Evolutionary conservation across 37 sponge, comb jelly and placozoan genomes (phyloP), one percentile per base, ranked within the genome.

Genomic region (Theonella swinhoei): DNA sequence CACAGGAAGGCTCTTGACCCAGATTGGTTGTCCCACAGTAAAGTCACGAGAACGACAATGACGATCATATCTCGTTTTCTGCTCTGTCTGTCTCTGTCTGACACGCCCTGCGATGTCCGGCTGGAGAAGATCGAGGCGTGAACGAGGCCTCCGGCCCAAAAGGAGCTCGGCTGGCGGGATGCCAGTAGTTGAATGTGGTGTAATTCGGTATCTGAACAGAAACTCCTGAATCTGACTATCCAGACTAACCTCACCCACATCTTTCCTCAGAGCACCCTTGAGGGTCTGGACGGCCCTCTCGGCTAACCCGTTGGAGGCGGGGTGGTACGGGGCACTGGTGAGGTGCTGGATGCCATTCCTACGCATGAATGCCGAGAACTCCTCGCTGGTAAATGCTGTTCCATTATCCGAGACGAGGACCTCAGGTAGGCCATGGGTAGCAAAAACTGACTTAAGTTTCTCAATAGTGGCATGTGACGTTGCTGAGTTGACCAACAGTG

Each of bases 281-380:
- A 78, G 65, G 25, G 62, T 86, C 65, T 86, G 87, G 0, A 86
- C 87, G 0, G 87, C 87, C 33, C 87, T 78, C 66, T 86, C 87
- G 3, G 79, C 73, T 3, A 72, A 20, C n/a, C 73, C 73, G 26
- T 72, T 72, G 4, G 73, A 72, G 26, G 73, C 8, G 32, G 87
- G 87, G 62, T 78, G 78, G 72, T 86, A 71, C 14, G 87, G 87
- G 0, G 87, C 42, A 4, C 72, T 34, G 0, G 62, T 78, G 20
- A 72, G 31, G 54, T 86, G 87, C 34, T 65, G 35, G 24, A 86
- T 78, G 29, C 77, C 77, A 67, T 78, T 86, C 26, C 42, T 47
- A 36, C 2, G 9, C 2, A 72, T 20, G 42, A 86, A 86, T 34
- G 65, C 66, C 5, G 26, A 26, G 42, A 86, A 78, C 40, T 86